Conservation (phyloP, 1,140 invertebrate species). For the Wiebesia pumilae region DNA sequence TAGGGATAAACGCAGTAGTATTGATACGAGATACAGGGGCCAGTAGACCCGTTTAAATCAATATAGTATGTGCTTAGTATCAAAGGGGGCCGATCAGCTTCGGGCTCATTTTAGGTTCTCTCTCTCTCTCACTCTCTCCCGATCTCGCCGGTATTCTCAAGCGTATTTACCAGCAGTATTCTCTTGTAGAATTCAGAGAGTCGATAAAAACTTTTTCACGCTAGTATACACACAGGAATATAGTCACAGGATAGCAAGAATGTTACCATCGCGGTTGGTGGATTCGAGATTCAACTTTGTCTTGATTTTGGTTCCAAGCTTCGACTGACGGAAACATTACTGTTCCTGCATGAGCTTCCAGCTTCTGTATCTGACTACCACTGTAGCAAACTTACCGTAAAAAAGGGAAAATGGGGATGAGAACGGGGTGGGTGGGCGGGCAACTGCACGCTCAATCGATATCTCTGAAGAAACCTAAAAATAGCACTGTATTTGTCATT, state of each 20-base stretch:
- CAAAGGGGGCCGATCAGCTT: neutral
- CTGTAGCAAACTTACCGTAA: slow-evolving; percentile 12
- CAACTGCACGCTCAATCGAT: slow-evolving; percentile 18
- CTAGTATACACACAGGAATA: neutral
- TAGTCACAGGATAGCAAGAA: neutral
- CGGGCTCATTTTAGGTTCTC: neutral
- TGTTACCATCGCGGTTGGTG: neutral
- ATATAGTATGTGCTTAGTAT: neutral
- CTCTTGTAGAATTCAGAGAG: slow-evolving; percentile 23
- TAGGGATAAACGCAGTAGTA: neutral
- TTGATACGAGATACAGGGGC: neutral
- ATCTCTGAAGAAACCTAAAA: slow-evolving; percentile 7
- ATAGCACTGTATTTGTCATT: neutral
- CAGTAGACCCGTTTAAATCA: neutral
- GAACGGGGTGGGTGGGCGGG: slow-evolving; percentile 47
- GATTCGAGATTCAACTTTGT: slow-evolving; percentile 42
- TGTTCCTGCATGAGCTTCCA: slow-evolving; percentile 9
- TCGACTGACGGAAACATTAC: neutral
- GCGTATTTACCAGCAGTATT: neutral
- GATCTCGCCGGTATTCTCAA: slow-evolving; percentile 29
- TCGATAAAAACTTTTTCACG: slow-evolving; percentile 32
- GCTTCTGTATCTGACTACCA: neutral
- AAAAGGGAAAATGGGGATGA: slow-evolving; percentile 50
- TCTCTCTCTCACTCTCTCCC: slow-evolving; percentile 22
- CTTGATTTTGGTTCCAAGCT: neutral